These are phyloP conservation scores for Gastrophysa polygoni DNA, from an alignment of 2,888 invertebrate genomes.

Conservation along the genomic window DNA sequence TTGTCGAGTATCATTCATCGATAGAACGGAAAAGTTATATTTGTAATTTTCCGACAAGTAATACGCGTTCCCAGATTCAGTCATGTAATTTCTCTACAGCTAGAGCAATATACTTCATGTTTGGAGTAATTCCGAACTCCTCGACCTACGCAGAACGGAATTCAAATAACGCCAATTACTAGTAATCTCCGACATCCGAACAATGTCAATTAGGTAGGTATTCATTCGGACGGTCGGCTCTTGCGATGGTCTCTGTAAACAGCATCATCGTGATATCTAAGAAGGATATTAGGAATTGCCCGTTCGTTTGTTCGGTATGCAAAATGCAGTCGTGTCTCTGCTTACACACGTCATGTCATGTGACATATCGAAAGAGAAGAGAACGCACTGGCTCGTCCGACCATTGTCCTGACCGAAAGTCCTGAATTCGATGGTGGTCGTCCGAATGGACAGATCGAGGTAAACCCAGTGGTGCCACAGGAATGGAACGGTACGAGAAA, in stretches of 20 bases:
- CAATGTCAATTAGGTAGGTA: conserved; percentile 5
- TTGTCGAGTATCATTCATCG: too few relatives aligned
- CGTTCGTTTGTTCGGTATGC: background rate
- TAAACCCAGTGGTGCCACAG: too few relatives aligned
- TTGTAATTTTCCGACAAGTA: too few relatives aligned
- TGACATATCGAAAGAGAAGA: background rate
- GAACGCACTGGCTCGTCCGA: background rate
- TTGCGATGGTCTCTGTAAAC: background rate
- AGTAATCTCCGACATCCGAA: conserved; percentile 10
- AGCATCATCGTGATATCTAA: background rate
- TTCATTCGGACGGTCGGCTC: background rate
- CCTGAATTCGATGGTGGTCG: background rate
- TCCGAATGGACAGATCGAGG: too few relatives aligned
- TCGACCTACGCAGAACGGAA: background rate
- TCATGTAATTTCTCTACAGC: too few relatives aligned
- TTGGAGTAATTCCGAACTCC: too few relatives aligned
- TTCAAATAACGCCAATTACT: background rate
- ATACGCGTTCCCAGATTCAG: too few relatives aligned
- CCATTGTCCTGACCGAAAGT: too few relatives aligned
- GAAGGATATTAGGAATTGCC: background rate
- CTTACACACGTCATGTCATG: background rate
- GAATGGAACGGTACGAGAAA: too few relatives aligned
- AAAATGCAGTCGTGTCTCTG: background rate
- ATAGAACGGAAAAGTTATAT: too few relatives aligned
- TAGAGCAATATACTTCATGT: too few relatives aligned